Evolutionary conservation across 2,797 vertebrate species (phyloP), one percentile per base, ranked within the genome.

Genomic region (Leptoclinus maculatus): DNA sequence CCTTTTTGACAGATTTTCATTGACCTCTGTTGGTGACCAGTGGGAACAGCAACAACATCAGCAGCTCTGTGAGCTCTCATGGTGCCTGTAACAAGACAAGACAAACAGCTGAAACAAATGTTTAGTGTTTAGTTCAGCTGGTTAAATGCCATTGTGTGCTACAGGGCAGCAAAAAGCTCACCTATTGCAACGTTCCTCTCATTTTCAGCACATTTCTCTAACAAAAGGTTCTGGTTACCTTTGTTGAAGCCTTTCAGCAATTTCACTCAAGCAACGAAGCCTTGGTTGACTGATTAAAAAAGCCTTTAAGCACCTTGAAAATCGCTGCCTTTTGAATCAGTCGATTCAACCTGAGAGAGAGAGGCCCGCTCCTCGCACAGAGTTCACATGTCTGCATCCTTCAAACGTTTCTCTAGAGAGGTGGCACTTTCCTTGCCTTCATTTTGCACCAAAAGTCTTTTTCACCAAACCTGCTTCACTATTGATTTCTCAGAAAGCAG

Each of bases 11-110:
- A 23, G 58, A 23, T 51, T 60, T 60, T 9, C 49, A 58, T 45
- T 66, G 60, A 76, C 75, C 54, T 66, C 64, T 71, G 47, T 41
- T 80, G 80, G 62, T 74, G 62, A 74, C 17, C 14, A 68, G 43
- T 27, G n/a, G 45, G n/a, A 78, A 83, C 47, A 63, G 56, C 77
- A 79, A 32, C 43, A 49, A 11, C 36, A 60, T 1, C 34, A 63
- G 39, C 41, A 45, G 74, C 17, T 68, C 39, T 36, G 16, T 23
- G 57, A 72, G 38, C 32, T 59, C 54, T 29, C 7, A 23, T 2
- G 6, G 7, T 32, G 16, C 7, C 16, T 49, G 39, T 5, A 9
- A 68, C 39, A 21, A 51, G 36, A 39, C 10, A 60, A 16, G n/a
- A 23, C 29, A 41, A 34, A 60, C 32, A 39, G n/a, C 27, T 63